Evolutionary conservation across 2,888 invertebrate genomes (phyloP).

Genomic region (Lobophora halterata): DNA sequence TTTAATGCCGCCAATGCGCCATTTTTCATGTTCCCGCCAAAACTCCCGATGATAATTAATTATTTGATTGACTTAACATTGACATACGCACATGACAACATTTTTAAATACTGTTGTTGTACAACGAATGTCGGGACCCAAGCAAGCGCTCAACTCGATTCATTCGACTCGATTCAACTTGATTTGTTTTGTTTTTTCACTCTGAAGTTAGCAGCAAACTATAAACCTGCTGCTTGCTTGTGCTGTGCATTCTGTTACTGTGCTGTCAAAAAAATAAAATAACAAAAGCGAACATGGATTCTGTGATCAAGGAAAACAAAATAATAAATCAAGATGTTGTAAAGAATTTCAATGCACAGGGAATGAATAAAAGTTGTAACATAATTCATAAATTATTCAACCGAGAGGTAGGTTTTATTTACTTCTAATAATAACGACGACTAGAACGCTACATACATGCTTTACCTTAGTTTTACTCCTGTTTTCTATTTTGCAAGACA

Average conservation of each 20-base stretch:
- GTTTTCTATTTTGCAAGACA: conserved; percentile 37
- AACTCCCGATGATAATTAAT: too few relatives aligned
- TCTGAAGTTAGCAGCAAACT: conserved; percentile 1
- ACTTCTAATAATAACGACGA: conserved; percentile 27
- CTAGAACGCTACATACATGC: conserved; percentile 28
- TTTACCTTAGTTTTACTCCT: conserved; percentile 37
- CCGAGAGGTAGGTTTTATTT: conserved; percentile 80
- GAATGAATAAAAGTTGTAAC: conserved; percentile 55
- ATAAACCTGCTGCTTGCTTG: background rate
- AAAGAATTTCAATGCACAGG: conserved; percentile 51
- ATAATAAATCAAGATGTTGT: conserved; percentile 50
- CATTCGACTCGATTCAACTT: too few relatives aligned
- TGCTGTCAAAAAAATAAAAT: conserved; percentile 50
- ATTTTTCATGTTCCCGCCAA: too few relatives aligned
- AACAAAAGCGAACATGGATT: conserved; percentile 79
- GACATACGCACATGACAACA: too few relatives aligned
- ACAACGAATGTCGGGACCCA: too few relatives aligned
- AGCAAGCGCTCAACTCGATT: too few relatives aligned
- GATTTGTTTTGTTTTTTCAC: too few relatives aligned
- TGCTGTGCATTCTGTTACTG: background rate
- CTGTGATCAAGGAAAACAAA: conserved; percentile 58
- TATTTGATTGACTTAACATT: too few relatives aligned
- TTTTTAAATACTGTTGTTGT: too few relatives aligned
- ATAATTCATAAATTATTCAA: conserved; percentile 79
- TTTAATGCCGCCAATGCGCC: too few relatives aligned